A percentile compares a stretch with the other conserved stretches of the same genome.
Conservation (phyloP, 2,888 invertebrate species). For the Rugalucina vietnamica region DNA sequence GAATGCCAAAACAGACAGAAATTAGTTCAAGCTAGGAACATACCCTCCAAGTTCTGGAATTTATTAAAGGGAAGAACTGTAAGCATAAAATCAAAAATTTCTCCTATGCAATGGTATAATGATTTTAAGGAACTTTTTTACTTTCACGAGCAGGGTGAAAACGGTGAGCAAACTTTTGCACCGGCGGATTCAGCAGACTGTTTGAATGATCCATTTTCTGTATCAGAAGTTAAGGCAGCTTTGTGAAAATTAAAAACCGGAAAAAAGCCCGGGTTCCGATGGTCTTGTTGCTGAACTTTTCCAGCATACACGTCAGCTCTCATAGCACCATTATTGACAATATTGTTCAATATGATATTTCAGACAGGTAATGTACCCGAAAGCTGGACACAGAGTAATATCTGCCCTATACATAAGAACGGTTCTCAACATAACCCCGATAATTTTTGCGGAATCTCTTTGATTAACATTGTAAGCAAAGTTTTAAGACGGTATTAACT, state of each 20-base stretch:
- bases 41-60: constrained; percentile 2
- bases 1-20: not conserved
- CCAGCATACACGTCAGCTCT: not conserved
- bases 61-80: not conserved
- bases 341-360: constrained; percentile 15
- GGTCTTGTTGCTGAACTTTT: constrained; percentile 5
- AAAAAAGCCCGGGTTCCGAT: constrained; percentile 7
- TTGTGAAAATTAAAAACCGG: constrained; percentile 14
- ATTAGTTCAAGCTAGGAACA: not conserved
- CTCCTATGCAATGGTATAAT: not conserved
- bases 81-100: not conserved
- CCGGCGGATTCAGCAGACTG: not conserved
- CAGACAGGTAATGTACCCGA: constrained; percentile 10
- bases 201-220: constrained; percentile 15
- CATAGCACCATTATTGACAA: constrained; percentile 13
- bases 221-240: not conserved
- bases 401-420: constrained; percentile 25
- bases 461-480: constrained; percentile 21
- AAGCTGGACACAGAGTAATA: constrained; percentile 2
- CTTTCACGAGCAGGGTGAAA: not conserved
- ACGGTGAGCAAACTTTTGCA: not conserved
- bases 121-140: not conserved
- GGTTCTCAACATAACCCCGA: constrained; percentile 5
- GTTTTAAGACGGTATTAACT: not conserved
- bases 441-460: constrained; percentile 24